Evolutionary conservation across 2,113 vertebrate species (phyloP), one percentile per base, ranked within the genome.

Genomic region (Psephotus haematonotus): DNA sequence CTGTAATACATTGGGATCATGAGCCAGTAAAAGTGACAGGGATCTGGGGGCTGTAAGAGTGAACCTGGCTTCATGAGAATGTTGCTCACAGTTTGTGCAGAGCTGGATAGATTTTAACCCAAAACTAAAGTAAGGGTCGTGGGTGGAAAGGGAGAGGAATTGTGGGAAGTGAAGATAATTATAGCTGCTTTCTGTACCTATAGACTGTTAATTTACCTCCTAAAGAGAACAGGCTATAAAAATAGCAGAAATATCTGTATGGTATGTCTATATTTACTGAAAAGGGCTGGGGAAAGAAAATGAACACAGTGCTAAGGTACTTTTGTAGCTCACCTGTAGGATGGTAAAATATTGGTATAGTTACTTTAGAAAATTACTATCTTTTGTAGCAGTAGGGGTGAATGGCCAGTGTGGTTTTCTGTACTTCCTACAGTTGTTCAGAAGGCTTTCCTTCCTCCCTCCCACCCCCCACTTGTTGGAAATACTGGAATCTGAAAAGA

Each of bases 141-240:
- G 90, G 57, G 85, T 86, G 90, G 90, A 88, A 60, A 95, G 43
- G 19, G 78, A 78, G 63, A 64, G 63, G 88, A 92, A 77, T 8
- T 94, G 67, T 93, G 79, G 85, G 90, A 97, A 87, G 44, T 44
- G 29, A 76, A 44, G 57, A 55, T 91, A 89, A 78, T 94, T 89
- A 75, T 59, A 95, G 65, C 64, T 3, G 13, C 50, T 84, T 47
- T 76, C 37, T 59, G 43, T 78, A 72, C 74, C 47, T 91, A 53
- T 55, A 46, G 70, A 35, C 65, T 80, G 44, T 39, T 79, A 55
- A 82, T 79, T 79, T 90, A 43, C 69, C 8, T 83, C n/a, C 19
- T 50, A 57, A 71, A 50, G 71, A 82, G 39, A 78, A 53, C 2
- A 59, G 57, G 29, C n/a, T 65, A 29, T 68, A 87, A 82, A 85